Conservation (phyloP, 2,113 vertebrate genomes). For the Trachemys scripta region DNA sequence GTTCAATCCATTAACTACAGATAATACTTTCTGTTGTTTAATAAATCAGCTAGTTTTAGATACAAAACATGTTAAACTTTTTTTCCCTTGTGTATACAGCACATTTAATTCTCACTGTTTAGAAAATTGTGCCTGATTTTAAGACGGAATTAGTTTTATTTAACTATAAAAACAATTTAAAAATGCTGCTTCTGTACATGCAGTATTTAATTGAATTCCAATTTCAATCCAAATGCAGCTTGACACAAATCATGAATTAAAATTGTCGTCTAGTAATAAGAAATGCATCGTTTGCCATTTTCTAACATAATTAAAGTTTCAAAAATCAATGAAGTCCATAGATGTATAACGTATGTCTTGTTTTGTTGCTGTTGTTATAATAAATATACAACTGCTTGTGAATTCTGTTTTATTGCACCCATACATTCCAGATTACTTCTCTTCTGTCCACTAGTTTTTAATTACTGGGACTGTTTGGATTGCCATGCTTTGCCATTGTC, state of each 20-base stretch:
- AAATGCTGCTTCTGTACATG: neutral
- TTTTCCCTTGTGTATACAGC: neutral
- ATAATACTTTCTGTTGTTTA: neutral
- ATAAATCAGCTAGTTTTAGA: neutral
- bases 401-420: neutral
- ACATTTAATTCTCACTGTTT: neutral
- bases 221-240: neutral
- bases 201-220: neutral
- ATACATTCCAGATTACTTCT: neutral
- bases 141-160: neutral
- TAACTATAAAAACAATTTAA: neutral
- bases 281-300: neutral
- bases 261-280: neutral
- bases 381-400: neutral
- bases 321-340: neutral
- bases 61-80: neutral
- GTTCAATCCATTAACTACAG: neutral
- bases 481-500: neutral
- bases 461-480: neutral
- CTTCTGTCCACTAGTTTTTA: neutral
- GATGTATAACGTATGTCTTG: neutral
- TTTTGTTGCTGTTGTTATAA: neutral
- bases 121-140: no score
- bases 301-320: neutral
- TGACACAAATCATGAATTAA: neutral